Percentiles rank a stretch among this genome's conserved stretches.
These are phyloP conservation scores for Phataginus tetradactyla DNA, from an alignment of 2,797 vertebrate species.

Conservation along the genomic window DNA sequence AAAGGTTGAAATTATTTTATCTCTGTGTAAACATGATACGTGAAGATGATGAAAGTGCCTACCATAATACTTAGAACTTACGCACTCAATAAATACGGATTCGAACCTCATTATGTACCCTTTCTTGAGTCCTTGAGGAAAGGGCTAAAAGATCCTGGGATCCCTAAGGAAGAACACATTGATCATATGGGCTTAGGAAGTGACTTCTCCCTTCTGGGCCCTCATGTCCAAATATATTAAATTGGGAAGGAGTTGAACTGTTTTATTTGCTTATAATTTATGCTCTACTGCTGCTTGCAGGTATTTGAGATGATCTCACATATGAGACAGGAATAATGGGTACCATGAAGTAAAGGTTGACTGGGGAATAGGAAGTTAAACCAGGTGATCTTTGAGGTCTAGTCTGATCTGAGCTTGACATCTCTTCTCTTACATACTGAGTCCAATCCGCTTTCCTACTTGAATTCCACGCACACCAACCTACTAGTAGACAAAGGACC, in stretches of 20 bases:
- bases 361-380: not conserved
- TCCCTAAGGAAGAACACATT: constrained; percentile 11
- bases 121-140: constrained; percentile 37
- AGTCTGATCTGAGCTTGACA: not conserved
- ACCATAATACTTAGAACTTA: not conserved
- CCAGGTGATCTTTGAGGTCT: constrained; percentile 46
- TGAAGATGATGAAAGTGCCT: constrained; percentile 2
- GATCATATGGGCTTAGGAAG: not conserved
- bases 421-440: not conserved
- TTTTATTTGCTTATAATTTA: constrained; percentile 37
- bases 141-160: not conserved
- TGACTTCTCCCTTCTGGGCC: not conserved
- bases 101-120: constrained; percentile 13
- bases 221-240: constrained; percentile 21
- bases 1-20: constrained; percentile 8
- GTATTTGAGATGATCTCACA: constrained; percentile 12
- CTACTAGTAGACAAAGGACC: constrained; percentile 46
- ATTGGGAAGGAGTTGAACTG: not conserved
- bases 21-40: not conserved
- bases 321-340: not conserved
- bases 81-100: constrained; percentile 42
- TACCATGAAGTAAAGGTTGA: constrained; percentile 29
- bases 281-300: not conserved
- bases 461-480: constrained; percentile 26
- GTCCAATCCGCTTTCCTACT: not conserved